phyloP scores from a whole-genome alignment of 2,113 vertebrate genomes.

The Aspidoscelis tigris region DNA sequence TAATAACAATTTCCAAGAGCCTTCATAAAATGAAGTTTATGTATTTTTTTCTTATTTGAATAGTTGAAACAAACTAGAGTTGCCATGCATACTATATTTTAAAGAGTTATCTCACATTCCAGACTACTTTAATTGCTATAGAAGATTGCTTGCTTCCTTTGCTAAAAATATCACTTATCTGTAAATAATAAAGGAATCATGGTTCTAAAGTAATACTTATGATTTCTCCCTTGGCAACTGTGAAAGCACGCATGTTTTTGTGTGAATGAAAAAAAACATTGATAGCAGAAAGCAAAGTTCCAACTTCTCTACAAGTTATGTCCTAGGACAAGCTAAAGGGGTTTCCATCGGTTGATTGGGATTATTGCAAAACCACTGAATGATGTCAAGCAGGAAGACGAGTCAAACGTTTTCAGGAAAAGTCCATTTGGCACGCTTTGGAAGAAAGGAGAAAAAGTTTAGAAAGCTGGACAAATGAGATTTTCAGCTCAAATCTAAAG shows the following conservation, averaged over 20 bases:
- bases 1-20: not conserved
- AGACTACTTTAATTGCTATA: not conserved
- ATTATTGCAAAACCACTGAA: not conserved
- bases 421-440: constrained; percentile 6
- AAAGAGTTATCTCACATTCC: not conserved
- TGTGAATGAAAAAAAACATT: not conserved
- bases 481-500: constrained; percentile 44
- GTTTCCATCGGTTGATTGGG: not conserved
- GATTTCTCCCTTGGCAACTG: not conserved
- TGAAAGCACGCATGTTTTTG: not conserved
- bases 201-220: not conserved
- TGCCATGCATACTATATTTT: not conserved
- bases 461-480: constrained; percentile 40
- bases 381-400: not conserved
- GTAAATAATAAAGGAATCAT: not conserved
- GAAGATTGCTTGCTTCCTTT: not conserved
- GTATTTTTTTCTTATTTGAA: not conserved
- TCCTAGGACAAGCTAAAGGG: not conserved
- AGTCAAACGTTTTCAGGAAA: constrained; percentile 11
- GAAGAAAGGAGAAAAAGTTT: constrained; percentile 3
- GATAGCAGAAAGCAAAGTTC: not conserved
- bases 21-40: not conserved
- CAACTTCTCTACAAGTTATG: not conserved
- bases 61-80: not conserved
- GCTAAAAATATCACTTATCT: not conserved